These are phyloP conservation scores for Neomorphus geoffroyi DNA, from an alignment of 2,797 vertebrate species.

Conservation along the genomic window DNA sequence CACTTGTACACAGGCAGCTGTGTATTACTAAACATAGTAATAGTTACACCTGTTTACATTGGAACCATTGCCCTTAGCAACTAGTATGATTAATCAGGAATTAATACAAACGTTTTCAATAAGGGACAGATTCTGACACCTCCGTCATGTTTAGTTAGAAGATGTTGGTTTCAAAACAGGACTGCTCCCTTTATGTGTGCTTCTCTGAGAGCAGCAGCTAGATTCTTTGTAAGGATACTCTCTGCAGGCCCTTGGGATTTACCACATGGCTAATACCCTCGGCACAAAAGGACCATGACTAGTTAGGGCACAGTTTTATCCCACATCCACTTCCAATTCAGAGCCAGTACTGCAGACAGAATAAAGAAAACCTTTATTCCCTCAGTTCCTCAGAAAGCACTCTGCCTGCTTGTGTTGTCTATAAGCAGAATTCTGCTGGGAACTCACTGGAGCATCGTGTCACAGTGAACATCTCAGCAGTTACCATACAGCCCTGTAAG, in stretches of 20 bases:
- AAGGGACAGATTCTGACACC: background rate
- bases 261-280: rapidly evolving
- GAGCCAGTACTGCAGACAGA: background rate
- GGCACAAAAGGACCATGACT: background rate
- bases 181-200: background rate
- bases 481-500: background rate
- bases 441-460: background rate
- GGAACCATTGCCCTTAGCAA: background rate
- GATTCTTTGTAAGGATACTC: background rate
- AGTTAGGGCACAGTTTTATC: background rate
- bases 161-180: background rate
- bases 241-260: background rate
- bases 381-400: background rate
- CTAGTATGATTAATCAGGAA: background rate
- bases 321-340: background rate
- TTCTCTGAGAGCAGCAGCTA: background rate
- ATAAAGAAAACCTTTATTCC: background rate
- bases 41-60: background rate
- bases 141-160: background rate
- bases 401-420: background rate
- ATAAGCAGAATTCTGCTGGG: background rate
- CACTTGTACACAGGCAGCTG: background rate
- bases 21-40: background rate
- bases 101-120: no score
- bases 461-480: background rate